Base-by-base conservation (phyloP, 2,797 vertebrate species). In the Parotocinclus haroldoi region DNA sequence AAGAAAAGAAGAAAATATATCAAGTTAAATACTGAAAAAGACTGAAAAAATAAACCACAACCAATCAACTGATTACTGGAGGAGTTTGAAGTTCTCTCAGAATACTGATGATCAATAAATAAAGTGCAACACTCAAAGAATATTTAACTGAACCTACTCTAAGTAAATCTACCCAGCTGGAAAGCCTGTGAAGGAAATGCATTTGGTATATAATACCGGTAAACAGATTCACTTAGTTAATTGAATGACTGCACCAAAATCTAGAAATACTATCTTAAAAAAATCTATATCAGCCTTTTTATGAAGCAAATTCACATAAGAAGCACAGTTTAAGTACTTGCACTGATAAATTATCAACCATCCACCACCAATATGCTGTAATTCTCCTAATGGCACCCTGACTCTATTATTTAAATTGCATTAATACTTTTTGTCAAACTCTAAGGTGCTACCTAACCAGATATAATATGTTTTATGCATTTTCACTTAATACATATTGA, bases 41-140 rank as follows among this genome's bases (percentile, higher is more conserved):
- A 63, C n/a, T 50, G n/a, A 50, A 14, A 50, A 72, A 59, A 64
- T 10, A 27, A 44, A 56, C 44, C 37, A 62, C 9, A 39, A 46
- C 37, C 27, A 27, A 27, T 49, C 61, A 61, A 50, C 51, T 57
- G 52, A 62, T 49, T 39, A 18, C 12, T 57, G 39, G 51, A 44
- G 50, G 63, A 27, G n/a, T 40, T 19, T n/a, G 18, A 39, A 64
- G 58, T 50, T 68, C 8, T 69, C 61, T 49, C 39, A 68, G 77
- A 90, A 89, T 89, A 90, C 84, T 89, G 88, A 80, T 81, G 68
- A 79, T 84, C 74, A 71, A 81, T 78, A 80, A 54, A 86, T 91
- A 91, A 92, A 92, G 90, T 91, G 89, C 90, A 86, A 87, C 79
- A 72, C 81, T 13, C 69, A 71, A 82, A 82, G 37, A 76, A 73